Evolutionary conservation across 1,140 invertebrate species (phyloP), one percentile per base, ranked within the genome.

Genomic region (Diabrotica virgifera): DNA sequence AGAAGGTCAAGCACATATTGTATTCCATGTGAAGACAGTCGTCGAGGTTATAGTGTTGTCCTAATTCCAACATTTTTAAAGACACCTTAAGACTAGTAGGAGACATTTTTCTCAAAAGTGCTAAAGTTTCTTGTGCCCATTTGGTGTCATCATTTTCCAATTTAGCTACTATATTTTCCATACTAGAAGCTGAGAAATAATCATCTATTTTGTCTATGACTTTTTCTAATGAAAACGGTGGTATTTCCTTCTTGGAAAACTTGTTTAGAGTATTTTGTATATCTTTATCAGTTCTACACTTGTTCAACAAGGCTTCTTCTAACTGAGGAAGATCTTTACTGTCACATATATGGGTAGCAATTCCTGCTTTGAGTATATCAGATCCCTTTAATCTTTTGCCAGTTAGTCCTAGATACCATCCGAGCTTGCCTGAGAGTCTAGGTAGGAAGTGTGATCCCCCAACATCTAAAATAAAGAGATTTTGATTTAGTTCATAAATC

Each of bases 21-120:
- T 91, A 96, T 81, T 99, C 97, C 87, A 97, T 95, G 63, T 87
- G 85, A 3, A 99, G 85, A 77, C 92, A 95, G 68, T 99, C 92
- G 40, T 86, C 81, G 59, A 99, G 82, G 55, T 83, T 89, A 72
- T 92, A 79, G 56, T 86, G 85, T 1, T 82, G 82, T 6, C 95
- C 96, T 67, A 86, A 81, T 69, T 91, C 84, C 38, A 99, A 76
- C 66, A 91, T 87, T 63, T 87, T 83, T 61, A 93, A 83, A 0
- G 95, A 93, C 5, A 99, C 84, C 84, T 97, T 98, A 66, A 99
- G 77, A 12, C 96, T 95, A 10, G 92, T 93, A 1, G 97, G 97
- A 6, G 95, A 98, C 89, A 97, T 91, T 82, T 93, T 90, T 6
- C 80, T 80, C 5, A 99, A 73, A 4, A 86, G 70, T 78, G 86